These are phyloP conservation scores for Cryptus viduatorius DNA, from an alignment of 2,888 invertebrate genomes.

Conservation along the genomic window DNA sequence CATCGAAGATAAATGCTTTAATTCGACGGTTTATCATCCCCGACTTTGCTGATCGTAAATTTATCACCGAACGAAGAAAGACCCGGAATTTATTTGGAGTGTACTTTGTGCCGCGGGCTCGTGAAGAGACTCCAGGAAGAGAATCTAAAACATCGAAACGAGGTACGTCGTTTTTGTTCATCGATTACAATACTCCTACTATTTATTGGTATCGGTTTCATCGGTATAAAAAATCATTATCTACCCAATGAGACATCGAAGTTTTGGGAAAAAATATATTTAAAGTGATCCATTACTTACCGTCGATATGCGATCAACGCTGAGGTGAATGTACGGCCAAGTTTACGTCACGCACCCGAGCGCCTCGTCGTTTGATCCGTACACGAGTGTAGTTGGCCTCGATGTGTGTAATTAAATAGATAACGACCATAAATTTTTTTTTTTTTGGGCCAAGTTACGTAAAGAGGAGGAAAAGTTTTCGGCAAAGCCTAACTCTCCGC, in stretches of 20 bases:
- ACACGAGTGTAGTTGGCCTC: conserved; percentile 35
- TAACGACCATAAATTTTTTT: conserved; percentile 78
- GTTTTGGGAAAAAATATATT: not conserved
- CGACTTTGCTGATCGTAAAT: not conserved
- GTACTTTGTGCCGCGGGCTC: conserved; percentile 2
- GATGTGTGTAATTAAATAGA: conserved; percentile 77
- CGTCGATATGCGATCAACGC: conserved; percentile 14
- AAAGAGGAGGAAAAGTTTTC: conserved; percentile 76
- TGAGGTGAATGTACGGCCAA: conserved; percentile 40
- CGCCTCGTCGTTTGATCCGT: conserved; percentile 66
- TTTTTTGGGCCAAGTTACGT: conserved; percentile 70
- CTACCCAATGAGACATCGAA: not conserved
- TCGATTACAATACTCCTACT: not conserved
- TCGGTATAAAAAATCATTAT: not conserved
- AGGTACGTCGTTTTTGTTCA: conserved; percentile 2
- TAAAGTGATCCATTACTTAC: conserved; percentile 8
- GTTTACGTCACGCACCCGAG: conserved; percentile 29
- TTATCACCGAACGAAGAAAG: not conserved
- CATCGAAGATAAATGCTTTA: not conserved
- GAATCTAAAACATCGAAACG: not conserved
- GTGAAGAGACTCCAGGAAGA: not conserved
- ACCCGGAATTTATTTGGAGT: conserved; percentile 7
- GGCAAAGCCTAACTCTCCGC: conserved; percentile 72
- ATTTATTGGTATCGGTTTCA: not conserved
- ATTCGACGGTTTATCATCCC: not conserved